Base-by-base conservation (phyloP, 2,113 vertebrate species). In the Polyodon spathula region DNA sequence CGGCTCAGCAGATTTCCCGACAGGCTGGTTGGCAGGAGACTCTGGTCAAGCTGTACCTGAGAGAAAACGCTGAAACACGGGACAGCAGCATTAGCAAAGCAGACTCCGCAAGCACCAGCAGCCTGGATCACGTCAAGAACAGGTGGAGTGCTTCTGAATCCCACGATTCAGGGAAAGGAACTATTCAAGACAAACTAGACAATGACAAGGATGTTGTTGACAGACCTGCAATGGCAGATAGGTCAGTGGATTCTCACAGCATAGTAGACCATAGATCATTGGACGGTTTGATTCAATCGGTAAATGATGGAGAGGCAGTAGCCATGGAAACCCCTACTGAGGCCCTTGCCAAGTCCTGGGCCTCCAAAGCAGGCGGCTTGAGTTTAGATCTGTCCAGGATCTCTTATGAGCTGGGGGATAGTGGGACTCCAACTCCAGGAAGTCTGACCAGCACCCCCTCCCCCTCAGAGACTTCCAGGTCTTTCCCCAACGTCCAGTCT, bases 21-120 rank as follows among this genome's bases (percentile, higher is more conserved):
- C 94, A 97, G 78, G 79, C 89, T 64, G 93, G 93, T 67, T 99
- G 96, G 96, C 96, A 99, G 80, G 95, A 98, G 73, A 95, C 93
- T 1, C 82, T 98, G 41, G 77, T 93, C 68, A 87, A 85, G 2
- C 81, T 97, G 0, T 89, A 92, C 63, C 68, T 97, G 62, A 92
- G 92, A 63, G 73, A 79, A 62, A 89, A 86, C 55, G 78, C 83
- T 1, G 78, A 82, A 12, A 66, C 68, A 27, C 81, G 43, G 4
- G 77, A 78, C 2, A 74, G 7, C 52, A 62, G 37, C 16, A 54
- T 5, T 52, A 77, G 0, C 63, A 81, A 56, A 46, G 3, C 66
- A 0, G 77, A 91, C 69, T 75, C 71, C 1, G 46, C 74, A 74
- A 92, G 85, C 68, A 61, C 77, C 40, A 79, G 80, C 48, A 86